These are phyloP conservation scores for Muricea muricata DNA, from an alignment of 92 coral and sea anemone species.

Conservation along the genomic window DNA sequence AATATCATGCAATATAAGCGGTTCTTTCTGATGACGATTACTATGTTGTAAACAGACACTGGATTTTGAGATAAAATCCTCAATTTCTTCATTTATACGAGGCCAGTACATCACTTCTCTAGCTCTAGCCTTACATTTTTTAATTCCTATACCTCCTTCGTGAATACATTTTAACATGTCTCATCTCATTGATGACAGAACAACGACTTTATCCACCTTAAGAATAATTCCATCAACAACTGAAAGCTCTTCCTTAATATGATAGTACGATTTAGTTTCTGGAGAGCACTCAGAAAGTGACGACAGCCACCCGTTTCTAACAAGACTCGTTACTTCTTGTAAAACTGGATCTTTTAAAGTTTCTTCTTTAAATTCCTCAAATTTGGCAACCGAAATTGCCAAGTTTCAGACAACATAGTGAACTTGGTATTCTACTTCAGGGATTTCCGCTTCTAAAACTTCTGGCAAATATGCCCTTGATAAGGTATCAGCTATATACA, in stretches of 20 bases:
- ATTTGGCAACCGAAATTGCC: neutral
- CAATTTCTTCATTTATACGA: neutral
- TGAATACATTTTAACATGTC: conserved; percentile 22
- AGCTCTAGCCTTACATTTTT: neutral
- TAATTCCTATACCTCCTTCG: conserved; percentile 5
- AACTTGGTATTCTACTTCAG: neutral
- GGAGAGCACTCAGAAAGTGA: neutral
- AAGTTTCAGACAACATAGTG: conserved; percentile 6
- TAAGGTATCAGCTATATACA: neutral
- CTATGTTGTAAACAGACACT: conserved; percentile 8
- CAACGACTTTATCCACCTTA: conserved; percentile 8
- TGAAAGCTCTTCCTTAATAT: conserved; percentile 11
- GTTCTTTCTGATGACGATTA: neutral
- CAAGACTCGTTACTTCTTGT: neutral
- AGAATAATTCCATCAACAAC: neutral
- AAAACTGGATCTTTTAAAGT: neutral
- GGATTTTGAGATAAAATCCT: neutral
- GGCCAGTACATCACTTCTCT: conserved; percentile 10
- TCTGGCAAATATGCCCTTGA: conserved; percentile 20
- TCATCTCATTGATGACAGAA: neutral
- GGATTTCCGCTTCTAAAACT: neutral
- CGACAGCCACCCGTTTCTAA: neutral
- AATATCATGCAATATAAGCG: neutral
- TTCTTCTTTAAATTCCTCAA: conserved; percentile 5
- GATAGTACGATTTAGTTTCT: neutral